phyloP scores from a whole-genome alignment of 2,888 invertebrate species.

The Macrostomum cliftonense region DNA sequence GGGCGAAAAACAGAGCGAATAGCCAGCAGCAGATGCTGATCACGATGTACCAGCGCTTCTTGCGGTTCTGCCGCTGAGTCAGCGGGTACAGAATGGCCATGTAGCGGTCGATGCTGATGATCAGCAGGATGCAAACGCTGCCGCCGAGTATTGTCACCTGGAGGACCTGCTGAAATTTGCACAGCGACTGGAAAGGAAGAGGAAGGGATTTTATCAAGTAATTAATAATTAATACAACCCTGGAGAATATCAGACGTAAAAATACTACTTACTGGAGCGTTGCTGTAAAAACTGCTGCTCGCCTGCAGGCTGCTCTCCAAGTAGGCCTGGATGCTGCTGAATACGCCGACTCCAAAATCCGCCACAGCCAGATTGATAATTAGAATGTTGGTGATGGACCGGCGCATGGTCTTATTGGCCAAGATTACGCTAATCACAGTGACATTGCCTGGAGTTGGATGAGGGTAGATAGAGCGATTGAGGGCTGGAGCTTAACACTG shows the following conservation, averaged over 20 bases:
- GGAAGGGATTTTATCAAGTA: too few relatives aligned
- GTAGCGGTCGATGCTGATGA: slow-evolving; percentile 10
- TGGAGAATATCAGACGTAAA: too few relatives aligned
- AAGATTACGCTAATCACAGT: too few relatives aligned
- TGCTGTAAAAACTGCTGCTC: too few relatives aligned
- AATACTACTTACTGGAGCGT: too few relatives aligned
- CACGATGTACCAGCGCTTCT: slow-evolving; percentile 4
- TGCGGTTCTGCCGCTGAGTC: background rate
- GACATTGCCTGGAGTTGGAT: too few relatives aligned
- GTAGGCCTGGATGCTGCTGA: slow-evolving; percentile 4
- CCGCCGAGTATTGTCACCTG: slow-evolving; percentile 5
- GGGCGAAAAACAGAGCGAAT: slow-evolving; percentile 3
- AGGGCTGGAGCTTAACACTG: too few relatives aligned
- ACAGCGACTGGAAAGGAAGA: slow-evolving; percentile 7
- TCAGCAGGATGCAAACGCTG: slow-evolving; percentile 6
- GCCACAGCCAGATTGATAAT: slow-evolving; percentile 9
- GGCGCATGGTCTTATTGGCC: too few relatives aligned
- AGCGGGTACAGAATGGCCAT: slow-evolving; percentile 8
- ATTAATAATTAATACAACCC: too few relatives aligned
- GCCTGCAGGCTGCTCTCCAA: too few relatives aligned
- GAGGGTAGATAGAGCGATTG: too few relatives aligned
- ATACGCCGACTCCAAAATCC: slow-evolving; percentile 8
- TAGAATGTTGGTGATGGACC: slow-evolving; percentile 9
- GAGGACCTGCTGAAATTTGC: slow-evolving; percentile 8
- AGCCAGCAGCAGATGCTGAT: slow-evolving; percentile 3